Base-by-base conservation (phyloP, 1,140 invertebrate genomes). In the Neelides sp. region DNA sequence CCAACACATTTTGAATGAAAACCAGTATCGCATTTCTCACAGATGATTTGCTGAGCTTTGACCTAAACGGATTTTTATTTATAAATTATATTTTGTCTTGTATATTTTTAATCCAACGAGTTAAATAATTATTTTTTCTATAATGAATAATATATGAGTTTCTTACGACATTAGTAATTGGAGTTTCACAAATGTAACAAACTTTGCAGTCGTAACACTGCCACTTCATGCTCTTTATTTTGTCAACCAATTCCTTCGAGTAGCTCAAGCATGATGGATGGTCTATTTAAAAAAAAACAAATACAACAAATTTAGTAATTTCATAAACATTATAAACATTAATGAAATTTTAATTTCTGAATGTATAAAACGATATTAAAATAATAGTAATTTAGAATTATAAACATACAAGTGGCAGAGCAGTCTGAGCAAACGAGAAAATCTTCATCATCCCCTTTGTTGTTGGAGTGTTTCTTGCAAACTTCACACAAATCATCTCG, bases 401-500 rank as follows among this genome's bases (percentile, higher is more conserved):
- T 48, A 5, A 46, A 49, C 17, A 66, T 70, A 82, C 81, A 80
- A 77, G 82, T 80, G 49, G 81, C 80, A 46, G 78, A 81, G 58
- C 85, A 89, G 64, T 85, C 82, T 43, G 79, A 69, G 65, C 85
- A 89, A 51, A 78, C 73, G 1, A 87, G 73, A 32, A 87, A 70
- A 40, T 73, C 73, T 63, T 85, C 84, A 59, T 68, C 70, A 19
- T 73, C 71, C 0, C 75, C 77, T 56, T 71, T 67, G 19, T 41
- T 67, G 66, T 68, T 77, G 65, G 35, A 63, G 53, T 61, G 50
- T 36, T 65, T 53, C 28, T 50, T 52, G 54, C 70, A 73, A 55
- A 63, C 68, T 48, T 68, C 69, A 65, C 69, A 72, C n/a, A n/a
- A n/a, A n/a, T n/a, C n/a, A 20, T 58, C 59, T 2, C 8, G 66